Conservation (phyloP, 2,797 vertebrate genomes). For the Cyclopterus lumpus region DNA sequence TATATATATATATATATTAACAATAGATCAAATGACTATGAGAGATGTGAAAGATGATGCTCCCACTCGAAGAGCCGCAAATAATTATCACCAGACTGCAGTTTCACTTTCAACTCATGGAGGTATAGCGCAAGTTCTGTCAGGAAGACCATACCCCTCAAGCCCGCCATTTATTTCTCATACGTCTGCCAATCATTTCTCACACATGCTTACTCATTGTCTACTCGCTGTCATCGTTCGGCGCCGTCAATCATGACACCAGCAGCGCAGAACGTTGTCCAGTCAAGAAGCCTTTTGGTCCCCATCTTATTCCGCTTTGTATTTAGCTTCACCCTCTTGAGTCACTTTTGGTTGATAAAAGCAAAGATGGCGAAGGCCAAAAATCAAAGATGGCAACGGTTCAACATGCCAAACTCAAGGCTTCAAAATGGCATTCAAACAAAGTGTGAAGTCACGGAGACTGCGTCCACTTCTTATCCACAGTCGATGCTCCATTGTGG, state of each 20-base stretch:
- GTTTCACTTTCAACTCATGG: not conserved
- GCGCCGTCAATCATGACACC: no score
- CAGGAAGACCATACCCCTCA: no score
- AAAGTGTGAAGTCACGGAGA: no score
- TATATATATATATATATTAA: not conserved
- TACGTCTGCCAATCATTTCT: no score
- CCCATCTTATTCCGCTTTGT: not conserved
- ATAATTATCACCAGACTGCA: not conserved
- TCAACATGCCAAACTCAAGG: not conserved
- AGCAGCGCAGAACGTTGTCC: no score
- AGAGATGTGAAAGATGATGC: not conserved
- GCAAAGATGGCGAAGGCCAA: not conserved
- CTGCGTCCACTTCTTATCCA: not conserved
- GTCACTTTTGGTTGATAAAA: not conserved
- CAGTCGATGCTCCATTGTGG: not conserved
- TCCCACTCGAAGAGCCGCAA: not conserved
- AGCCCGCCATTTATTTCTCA: no score
- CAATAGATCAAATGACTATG: not conserved
- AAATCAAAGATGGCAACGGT: not conserved
- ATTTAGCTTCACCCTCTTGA: not conserved
- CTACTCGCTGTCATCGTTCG: no score
- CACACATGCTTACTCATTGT: no score
- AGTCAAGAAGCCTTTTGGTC: no score
- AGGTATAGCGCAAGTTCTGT: no score
- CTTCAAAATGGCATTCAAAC: not conserved